Conservation (phyloP, 2,888 invertebrate species). For the Lissocephala sabroskyi region DNA sequence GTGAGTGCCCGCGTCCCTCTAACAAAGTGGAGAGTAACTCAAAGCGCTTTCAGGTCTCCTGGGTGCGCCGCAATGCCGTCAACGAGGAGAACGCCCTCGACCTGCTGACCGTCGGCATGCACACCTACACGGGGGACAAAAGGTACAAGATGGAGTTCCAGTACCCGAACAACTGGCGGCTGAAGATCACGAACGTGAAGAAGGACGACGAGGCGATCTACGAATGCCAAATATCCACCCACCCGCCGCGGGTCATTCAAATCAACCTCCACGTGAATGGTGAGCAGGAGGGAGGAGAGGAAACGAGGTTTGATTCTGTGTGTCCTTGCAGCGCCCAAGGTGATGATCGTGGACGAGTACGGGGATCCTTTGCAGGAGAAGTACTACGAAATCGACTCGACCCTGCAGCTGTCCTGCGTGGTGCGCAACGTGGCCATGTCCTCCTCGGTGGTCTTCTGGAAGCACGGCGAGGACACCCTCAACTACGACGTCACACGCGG, state of each 20-base stretch:
- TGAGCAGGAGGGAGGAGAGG: conserved; percentile 38
- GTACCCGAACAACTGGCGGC: conserved; percentile 76
- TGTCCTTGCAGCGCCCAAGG: conserved; percentile 73
- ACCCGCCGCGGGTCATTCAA: conserved; percentile 75
- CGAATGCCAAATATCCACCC: conserved; percentile 75
- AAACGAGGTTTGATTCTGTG: not conserved
- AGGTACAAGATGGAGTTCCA: conserved; percentile 76
- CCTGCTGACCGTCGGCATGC: conserved; percentile 78
- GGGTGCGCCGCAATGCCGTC: conserved; percentile 77
- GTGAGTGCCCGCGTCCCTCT: conserved; percentile 73
- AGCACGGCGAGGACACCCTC: conserved; percentile 73
- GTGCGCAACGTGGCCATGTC: conserved; percentile 75
- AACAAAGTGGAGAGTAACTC: too few species aligned
- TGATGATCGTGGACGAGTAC: conserved; percentile 75
- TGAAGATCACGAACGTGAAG: conserved; percentile 74
- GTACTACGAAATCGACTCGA: conserved; percentile 75
- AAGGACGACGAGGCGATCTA: conserved; percentile 75
- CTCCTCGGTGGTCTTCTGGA: conserved; percentile 75
- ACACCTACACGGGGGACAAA: conserved; percentile 79
- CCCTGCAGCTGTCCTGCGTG: conserved; percentile 75
- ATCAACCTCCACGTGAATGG: conserved; percentile 74
- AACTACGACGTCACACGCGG: conserved; percentile 75
- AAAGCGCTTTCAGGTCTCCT: too few species aligned
- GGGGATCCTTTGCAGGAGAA: conserved; percentile 74
- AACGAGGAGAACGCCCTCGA: conserved; percentile 77